Base-by-base conservation (phyloP, 2,888 invertebrate species). In the Cylloceria caligata region DNA sequence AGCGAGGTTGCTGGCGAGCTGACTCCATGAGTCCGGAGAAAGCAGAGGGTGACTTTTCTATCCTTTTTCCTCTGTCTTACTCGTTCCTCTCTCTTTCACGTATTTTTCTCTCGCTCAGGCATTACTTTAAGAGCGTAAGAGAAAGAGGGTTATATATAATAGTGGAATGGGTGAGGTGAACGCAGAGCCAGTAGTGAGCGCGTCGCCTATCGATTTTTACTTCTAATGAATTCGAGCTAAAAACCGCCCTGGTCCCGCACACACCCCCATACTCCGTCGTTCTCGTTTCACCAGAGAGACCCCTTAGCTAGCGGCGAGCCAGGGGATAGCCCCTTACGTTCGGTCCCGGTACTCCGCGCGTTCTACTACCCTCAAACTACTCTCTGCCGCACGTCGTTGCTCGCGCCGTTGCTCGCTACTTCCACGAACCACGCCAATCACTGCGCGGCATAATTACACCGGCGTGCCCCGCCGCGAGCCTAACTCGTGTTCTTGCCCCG, bases 221-320 rank as follows among this genome's bases (percentile, higher is more conserved):
- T 90, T 91, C 90, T 91, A 91, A 91, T 91, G 91, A 91, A 91
- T 91, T 91, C 91, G 90, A 90, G 91, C 91, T 91, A 91, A 91
- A 91, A 91, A 91, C 89, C 91, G 87, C 87, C 87, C 87, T 84
- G 80, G 69, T 81, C 64, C 75, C 76, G 67, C 68, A 49, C 68
- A 49, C 82, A 80, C 84, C 85, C 62, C 52, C 68, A 64, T 62
- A 79, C 82, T 67, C 68, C 75, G 71, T 55, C 39, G 72, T 47
- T 74, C 83, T 84, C 80, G 75, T 84, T 85, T 82, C 86, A 83
- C 83, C 60, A 60, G 82, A 81, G 71, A 80, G 83, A 83, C 81
- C 86, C 85, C 85, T 82, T 75, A 71, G 60, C 74, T 81, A 84
- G 80, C 82, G 80, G 79, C 39, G 74, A 84, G 80, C 83, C 74